Percentiles rank a stretch among this genome's conserved stretches.
Conservation (phyloP, 2,888 invertebrate genomes). For the Mellilla xanthometata region DNA sequence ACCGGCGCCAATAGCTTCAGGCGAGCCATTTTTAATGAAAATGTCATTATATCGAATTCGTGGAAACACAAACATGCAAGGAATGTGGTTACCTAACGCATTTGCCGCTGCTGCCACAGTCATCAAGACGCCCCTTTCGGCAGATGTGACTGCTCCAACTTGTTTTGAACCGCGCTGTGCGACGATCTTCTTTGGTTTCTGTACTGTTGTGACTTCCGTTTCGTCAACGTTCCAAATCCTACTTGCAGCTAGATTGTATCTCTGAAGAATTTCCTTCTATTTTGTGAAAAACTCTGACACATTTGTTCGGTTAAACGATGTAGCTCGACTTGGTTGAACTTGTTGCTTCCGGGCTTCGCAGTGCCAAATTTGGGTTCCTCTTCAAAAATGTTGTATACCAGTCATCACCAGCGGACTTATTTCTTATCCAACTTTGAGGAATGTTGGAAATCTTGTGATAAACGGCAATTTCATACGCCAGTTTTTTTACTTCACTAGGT, state of each 20-base stretch:
- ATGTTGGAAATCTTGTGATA: neutral
- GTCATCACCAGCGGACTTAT: constrained; percentile 29
- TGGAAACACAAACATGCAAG: constrained; percentile 5
- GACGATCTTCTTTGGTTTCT: neutral
- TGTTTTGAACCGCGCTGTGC: neutral
- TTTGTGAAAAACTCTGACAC: constrained; percentile 25
- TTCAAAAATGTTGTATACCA: constrained; percentile 35
- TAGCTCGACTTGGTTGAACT: constrained; percentile 32
- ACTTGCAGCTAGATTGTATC: too few relatives aligned
- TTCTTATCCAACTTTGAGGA: constrained; percentile 27
- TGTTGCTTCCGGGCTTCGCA: constrained; percentile 34
- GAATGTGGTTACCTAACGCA: neutral
- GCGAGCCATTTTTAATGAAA: neutral
- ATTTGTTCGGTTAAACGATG: constrained; percentile 32
- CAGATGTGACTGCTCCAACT: neutral
- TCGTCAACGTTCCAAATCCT: constrained; percentile 1
- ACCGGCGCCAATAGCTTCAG: constrained; percentile 3
- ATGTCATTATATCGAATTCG: neutral
- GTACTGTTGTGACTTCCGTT: neutral
- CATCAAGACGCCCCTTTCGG: neutral
- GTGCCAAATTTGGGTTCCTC: constrained; percentile 29
- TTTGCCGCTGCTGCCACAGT: neutral
- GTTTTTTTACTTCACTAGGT: constrained; percentile 1
- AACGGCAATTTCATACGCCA: neutral
- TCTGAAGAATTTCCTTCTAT: too few relatives aligned